Evolutionary conservation across 2,113 vertebrate species (phyloP).

Genomic region (Collichthys lucidus): DNA sequence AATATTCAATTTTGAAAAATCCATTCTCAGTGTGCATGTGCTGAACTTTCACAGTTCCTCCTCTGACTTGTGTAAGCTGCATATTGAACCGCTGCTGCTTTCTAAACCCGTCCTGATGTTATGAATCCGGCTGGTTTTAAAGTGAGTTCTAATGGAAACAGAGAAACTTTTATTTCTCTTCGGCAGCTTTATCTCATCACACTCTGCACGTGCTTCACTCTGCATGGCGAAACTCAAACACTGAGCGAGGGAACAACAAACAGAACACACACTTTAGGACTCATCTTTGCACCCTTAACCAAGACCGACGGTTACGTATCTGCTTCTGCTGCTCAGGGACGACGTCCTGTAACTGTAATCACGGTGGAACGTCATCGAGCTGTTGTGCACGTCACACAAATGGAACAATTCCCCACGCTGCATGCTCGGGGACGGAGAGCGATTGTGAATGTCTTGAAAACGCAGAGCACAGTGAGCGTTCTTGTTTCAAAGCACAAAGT

Average conservation of each 20-base stretch:
- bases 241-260: not conserved
- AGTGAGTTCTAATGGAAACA: not conserved
- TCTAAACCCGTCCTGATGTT: not conserved
- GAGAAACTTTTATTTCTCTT: not conserved
- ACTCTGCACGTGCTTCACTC: not conserved
- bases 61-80: not conserved
- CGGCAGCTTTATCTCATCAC: not conserved
- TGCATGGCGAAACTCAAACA: not conserved
- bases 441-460: not conserved
- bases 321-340: no score
- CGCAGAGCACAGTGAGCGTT: no score
- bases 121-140: not conserved
- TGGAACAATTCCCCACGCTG: not conserved
- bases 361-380: not conserved
- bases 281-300: not conserved
- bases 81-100: not conserved
- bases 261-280: not conserved
- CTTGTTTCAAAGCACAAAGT: not conserved
- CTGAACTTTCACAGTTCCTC: not conserved
- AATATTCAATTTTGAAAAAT: not conserved
- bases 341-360: not conserved
- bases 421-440: not conserved
- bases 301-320: not conserved
- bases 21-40: no score
- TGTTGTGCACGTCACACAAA: not conserved